Evolutionary conservation across 2,113 vertebrate species (phyloP).

Genomic region (Xenopus borealis): DNA sequence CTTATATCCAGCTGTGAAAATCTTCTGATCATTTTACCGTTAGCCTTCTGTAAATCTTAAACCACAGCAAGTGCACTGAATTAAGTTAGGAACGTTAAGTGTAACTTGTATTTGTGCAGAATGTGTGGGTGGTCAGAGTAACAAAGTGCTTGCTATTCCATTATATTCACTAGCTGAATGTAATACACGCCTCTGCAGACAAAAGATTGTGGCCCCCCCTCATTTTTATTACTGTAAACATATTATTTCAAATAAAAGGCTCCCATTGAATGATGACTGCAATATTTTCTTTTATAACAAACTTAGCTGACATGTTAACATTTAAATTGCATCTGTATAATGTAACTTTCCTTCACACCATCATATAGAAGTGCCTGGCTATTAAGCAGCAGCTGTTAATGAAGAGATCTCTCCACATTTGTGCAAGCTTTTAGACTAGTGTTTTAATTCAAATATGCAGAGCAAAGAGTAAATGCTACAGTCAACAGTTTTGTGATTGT

Average conservation of each 20-base stretch:
- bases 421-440: conserved; percentile 7
- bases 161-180: neutral
- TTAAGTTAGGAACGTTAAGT: conserved; percentile 11
- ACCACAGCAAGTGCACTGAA: neutral
- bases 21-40: too few species aligned
- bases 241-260: conserved; percentile 12
- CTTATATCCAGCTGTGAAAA: too few species aligned
- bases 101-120: neutral
- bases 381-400: conserved; percentile 13
- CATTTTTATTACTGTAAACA: neutral
- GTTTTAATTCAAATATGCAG: neutral
- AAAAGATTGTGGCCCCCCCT: neutral
- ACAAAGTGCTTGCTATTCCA: neutral
- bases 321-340: neutral
- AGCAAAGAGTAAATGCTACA: too few species aligned
- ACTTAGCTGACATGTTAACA: conserved; percentile 8
- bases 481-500: too few species aligned
- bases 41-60: too few species aligned
- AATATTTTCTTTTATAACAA: conserved; percentile 12
- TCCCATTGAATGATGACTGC: conserved; percentile 1
- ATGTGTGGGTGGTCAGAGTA: conserved; percentile 18
- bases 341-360: neutral
- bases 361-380: conserved; percentile 1
- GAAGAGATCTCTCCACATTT: conserved; percentile 2
- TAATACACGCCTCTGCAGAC: neutral